phyloP scores from a whole-genome alignment of 2,797 vertebrate species.

The Chelon auratus region DNA sequence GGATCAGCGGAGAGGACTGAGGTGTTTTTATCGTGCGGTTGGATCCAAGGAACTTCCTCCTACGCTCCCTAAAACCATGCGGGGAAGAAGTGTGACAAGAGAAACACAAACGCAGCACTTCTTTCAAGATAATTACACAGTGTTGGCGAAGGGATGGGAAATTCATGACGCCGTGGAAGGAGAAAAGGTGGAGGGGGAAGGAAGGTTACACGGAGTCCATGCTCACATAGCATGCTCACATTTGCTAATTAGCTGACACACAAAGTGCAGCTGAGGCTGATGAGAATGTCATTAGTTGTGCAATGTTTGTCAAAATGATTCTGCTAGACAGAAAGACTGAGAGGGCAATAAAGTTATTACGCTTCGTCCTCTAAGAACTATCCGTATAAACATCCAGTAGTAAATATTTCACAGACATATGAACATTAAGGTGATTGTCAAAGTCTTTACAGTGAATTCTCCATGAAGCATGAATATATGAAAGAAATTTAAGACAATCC shows the following conservation, averaged over 20 bases:
- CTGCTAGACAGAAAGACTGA: too few species aligned
- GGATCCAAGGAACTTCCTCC: slow-evolving; percentile 30
- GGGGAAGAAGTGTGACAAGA: slow-evolving; percentile 30
- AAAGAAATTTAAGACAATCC: too few species aligned
- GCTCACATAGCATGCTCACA: not conserved
- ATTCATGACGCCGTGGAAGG: slow-evolving; percentile 20
- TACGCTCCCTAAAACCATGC: slow-evolving; percentile 10
- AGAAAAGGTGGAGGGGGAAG: slow-evolving; percentile 7
- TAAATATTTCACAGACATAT: too few species aligned
- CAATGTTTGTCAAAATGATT: not conserved
- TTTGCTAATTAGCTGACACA: not conserved
- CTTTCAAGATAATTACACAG: slow-evolving; percentile 63
- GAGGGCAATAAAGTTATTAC: too few species aligned
- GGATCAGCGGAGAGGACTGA: slow-evolving; percentile 37
- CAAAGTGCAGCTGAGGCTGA: not conserved
- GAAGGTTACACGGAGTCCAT: slow-evolving; percentile 10
- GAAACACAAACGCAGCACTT: slow-evolving; percentile 55
- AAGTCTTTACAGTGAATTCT: too few species aligned
- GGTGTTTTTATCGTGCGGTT: slow-evolving; percentile 25
- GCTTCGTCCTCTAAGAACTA: too few species aligned
- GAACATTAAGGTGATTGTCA: too few species aligned
- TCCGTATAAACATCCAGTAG: too few species aligned
- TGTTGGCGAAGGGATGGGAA: slow-evolving; percentile 38
- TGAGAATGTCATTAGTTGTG: not conserved
- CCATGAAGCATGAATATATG: too few species aligned